A percentile compares a stretch with the other conserved stretches of the same genome.
Evolutionary conservation across 1,140 invertebrate species (phyloP).

Genomic region (Harlomillsia oculata): DNA sequence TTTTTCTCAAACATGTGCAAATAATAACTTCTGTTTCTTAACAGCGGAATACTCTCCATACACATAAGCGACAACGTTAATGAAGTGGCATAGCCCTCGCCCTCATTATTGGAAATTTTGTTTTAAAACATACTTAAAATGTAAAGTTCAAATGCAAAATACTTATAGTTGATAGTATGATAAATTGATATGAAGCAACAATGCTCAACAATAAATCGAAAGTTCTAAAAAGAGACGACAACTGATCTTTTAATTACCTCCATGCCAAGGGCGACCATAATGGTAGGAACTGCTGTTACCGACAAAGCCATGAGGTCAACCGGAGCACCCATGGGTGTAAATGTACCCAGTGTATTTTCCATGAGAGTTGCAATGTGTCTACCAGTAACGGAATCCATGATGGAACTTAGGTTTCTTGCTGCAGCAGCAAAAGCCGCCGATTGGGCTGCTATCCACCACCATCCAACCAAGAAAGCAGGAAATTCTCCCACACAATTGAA

Average conservation of each 20-base stretch:
- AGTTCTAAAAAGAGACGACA: too few species aligned
- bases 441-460: slow-evolving; percentile 24
- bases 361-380: slow-evolving; percentile 29
- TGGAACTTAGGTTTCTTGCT: slow-evolving; percentile 26
- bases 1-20: not conserved
- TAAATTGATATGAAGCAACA: too few species aligned
- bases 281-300: slow-evolving; percentile 53
- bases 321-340: slow-evolving; percentile 49
- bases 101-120: too few species aligned
- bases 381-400: slow-evolving; percentile 33
- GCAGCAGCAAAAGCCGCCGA: slow-evolving; percentile 29
- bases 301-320: slow-evolving; percentile 58
- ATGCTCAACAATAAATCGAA: too few species aligned
- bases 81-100: too few species aligned
- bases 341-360: slow-evolving; percentile 28
- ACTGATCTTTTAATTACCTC: too few species aligned
- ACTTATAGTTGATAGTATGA: too few species aligned
- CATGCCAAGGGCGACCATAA: slow-evolving; percentile 58
- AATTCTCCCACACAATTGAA: slow-evolving; percentile 29
- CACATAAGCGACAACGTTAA: too few species aligned
- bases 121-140: too few species aligned
- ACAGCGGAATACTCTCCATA: too few species aligned
- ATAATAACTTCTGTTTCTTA: too few species aligned
- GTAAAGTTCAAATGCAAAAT: too few species aligned
- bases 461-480: slow-evolving; percentile 30